These are phyloP conservation scores for Drosophila oshimai DNA, from an alignment of 1,140 invertebrate genomes.

Conservation along the genomic window DNA sequence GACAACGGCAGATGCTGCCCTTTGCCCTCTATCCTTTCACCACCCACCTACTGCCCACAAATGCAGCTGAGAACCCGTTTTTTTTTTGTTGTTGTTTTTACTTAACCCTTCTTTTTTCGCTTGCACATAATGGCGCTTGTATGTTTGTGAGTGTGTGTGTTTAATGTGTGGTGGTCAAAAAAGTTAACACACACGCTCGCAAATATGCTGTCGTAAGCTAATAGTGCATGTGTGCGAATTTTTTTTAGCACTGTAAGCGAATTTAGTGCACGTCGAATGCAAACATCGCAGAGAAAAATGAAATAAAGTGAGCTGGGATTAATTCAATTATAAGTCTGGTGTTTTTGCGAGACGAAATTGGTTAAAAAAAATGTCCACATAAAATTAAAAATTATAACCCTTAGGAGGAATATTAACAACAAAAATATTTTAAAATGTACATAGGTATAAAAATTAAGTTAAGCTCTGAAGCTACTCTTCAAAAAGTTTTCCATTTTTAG, in stretches of 20 bases:
- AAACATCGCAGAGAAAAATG: neutral
- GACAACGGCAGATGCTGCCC: constrained; percentile 35
- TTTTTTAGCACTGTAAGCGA: neutral
- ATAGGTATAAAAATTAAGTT: too few species aligned
- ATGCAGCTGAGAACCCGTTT: constrained; percentile 31
- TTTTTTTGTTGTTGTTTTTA: constrained; percentile 19
- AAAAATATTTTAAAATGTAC: too few species aligned
- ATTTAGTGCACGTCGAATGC: neutral
- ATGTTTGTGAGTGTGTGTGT: neutral
- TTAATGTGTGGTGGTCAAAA: constrained; percentile 26
- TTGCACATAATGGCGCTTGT: neutral
- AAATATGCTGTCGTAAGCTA: constrained; percentile 24
- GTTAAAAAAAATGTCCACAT: too few species aligned
- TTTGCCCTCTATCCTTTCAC: neutral
- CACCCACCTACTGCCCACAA: constrained; percentile 2
- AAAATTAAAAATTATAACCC: too few species aligned
- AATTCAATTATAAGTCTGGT: constrained; percentile 13
- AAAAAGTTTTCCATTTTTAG: too few species aligned
- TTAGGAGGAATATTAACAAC: too few species aligned
- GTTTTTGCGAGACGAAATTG: neutral
- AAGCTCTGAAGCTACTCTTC: too few species aligned
- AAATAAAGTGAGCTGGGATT: neutral
- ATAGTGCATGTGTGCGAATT: constrained; percentile 19
- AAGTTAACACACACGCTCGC: constrained; percentile 8
- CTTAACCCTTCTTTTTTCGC: constrained; percentile 7